Conservation (phyloP, 1,140 invertebrate species). For the Trichomalopsis sarcophagae region DNA sequence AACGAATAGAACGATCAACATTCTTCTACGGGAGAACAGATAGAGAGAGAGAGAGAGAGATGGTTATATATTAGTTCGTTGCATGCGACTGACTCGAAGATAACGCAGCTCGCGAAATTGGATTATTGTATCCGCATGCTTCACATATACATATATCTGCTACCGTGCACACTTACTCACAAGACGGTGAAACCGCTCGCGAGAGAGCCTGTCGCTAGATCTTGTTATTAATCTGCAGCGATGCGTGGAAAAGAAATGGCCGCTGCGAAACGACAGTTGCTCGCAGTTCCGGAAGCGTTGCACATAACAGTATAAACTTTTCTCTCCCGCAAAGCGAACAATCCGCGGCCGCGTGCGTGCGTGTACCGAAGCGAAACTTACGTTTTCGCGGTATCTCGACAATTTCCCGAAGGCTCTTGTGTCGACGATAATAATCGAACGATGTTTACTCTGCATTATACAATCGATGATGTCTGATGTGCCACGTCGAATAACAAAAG, state of each 20-base stretch:
- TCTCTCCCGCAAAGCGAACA: too few species aligned
- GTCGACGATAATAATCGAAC: neutral
- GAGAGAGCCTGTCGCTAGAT: neutral
- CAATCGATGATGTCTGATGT: too few species aligned
- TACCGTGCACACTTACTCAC: neutral
- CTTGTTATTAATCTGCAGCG: neutral
- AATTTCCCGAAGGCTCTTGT: too few species aligned
- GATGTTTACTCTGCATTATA: neutral
- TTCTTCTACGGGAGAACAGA: neutral
- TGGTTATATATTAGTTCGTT: neutral
- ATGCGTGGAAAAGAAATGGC: neutral
- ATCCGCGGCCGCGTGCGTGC: too few species aligned
- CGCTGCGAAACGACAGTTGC: neutral
- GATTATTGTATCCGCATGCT: neutral
- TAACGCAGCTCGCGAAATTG: neutral
- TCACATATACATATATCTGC: too few species aligned
- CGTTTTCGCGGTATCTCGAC: too few species aligned
- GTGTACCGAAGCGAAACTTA: too few species aligned
- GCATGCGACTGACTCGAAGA: neutral
- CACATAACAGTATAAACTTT: too few species aligned
- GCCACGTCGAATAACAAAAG: too few species aligned
- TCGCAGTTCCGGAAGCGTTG: neutral
- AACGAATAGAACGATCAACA: too few species aligned
- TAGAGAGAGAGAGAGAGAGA: neutral
- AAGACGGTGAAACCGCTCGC: neutral